A percentile compares a stretch with the other conserved stretches of the same genome.
Conservation (phyloP, 2,113 vertebrate species). For the Peromyscus polionotus region DNA sequence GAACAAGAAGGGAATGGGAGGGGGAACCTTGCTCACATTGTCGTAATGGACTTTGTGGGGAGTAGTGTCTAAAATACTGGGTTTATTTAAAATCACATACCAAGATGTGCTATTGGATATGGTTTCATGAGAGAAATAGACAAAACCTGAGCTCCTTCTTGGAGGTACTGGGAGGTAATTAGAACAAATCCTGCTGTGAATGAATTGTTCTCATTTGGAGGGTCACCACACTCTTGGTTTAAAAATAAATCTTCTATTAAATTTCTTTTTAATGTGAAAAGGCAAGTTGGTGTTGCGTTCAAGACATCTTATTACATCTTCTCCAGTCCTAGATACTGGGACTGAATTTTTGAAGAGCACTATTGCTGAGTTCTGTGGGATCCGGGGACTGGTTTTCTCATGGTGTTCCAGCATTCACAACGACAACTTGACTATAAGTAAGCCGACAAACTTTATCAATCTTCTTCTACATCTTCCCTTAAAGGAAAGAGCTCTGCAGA, state of each 20-base stretch:
- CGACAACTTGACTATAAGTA: conserved; percentile 56
- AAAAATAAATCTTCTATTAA: conserved; percentile 54
- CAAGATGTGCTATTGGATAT: not conserved
- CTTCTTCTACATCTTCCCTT: conserved; percentile 32
- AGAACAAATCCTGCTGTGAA: not conserved
- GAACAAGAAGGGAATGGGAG: rapidly evolving
- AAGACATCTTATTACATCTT: not conserved
- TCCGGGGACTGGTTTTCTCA: not conserved
- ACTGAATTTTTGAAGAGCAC: not conserved
- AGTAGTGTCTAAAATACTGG: not conserved
- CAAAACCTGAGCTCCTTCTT: not conserved
- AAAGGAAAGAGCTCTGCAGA: conserved; percentile 42
- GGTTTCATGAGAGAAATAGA: not conserved
- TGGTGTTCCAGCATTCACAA: conserved; percentile 25
- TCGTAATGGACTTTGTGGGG: not conserved
- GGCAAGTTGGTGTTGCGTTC: not conserved
- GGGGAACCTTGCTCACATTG: not conserved
- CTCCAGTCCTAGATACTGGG: not conserved
- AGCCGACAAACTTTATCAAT: conserved; percentile 31
- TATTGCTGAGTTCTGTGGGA: conserved; percentile 19
- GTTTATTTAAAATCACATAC: not conserved
- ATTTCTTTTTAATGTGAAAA: conserved; percentile 2
- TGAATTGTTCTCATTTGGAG: not conserved
- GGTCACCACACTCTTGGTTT: not conserved
- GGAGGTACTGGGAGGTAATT: not conserved